Evolutionary conservation across 2,797 vertebrate genomes (phyloP).

Genomic region (Atherinosoma microstoma): DNA sequence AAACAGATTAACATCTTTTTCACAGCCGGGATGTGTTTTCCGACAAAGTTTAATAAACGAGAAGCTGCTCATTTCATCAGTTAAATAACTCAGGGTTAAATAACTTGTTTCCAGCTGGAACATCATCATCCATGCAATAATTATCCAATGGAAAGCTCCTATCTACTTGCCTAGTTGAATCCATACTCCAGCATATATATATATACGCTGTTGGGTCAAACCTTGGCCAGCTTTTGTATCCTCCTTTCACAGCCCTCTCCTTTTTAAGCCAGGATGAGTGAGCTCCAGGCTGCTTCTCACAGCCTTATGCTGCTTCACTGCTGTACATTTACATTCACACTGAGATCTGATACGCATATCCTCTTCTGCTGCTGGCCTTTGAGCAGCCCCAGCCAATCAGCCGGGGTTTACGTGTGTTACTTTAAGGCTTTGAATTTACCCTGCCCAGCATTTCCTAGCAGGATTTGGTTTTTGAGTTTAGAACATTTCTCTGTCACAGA

Average conservation of each 20-base stretch:
- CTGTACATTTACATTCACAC: slow-evolving; percentile 6
- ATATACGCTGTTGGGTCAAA: background rate
- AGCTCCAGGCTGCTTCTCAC: slow-evolving; percentile 6
- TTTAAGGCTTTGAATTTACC: slow-evolving; percentile 34
- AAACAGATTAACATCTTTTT: no score
- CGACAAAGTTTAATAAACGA: no score
- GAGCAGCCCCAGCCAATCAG: slow-evolving; percentile 16
- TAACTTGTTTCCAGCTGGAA: no score
- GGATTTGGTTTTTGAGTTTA: slow-evolving; percentile 10
- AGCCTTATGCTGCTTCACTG: slow-evolving; percentile 8
- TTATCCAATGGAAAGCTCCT: no score
- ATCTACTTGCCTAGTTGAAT: no score
- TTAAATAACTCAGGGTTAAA: no score
- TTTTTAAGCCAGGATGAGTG: slow-evolving; percentile 9
- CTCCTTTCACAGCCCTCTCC: slow-evolving; percentile 26
- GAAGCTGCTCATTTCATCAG: no score
- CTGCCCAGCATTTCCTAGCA: slow-evolving; percentile 6
- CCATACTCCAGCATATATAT: no score
- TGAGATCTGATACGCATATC: slow-evolving; percentile 8
- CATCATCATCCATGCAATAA: no score
- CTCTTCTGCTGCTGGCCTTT: slow-evolving; percentile 13
- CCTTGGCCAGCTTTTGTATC: background rate
- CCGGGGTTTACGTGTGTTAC: slow-evolving; percentile 17
- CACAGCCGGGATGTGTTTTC: no score
- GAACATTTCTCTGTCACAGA: slow-evolving; percentile 13